Percentiles rank a stretch among this genome's conserved stretches.
phyloP scores from a whole-genome alignment of 2,888 invertebrate species.

The Drosophila neoperkinsi region DNA sequence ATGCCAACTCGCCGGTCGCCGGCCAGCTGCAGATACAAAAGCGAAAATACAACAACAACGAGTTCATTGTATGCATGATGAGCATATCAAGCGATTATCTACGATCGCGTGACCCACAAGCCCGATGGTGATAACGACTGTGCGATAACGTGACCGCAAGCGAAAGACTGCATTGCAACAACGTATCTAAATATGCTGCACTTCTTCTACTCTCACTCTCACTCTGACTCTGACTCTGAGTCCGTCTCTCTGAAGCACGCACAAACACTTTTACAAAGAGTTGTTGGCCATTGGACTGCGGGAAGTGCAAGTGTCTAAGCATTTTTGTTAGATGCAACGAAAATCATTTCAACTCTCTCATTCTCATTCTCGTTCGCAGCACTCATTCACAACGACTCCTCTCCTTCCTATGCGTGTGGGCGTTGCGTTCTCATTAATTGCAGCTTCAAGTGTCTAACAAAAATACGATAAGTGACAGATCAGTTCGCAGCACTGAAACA shows the following conservation, averaged over 20 bases:
- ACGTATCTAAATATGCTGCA: not conserved
- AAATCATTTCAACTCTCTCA: not conserved
- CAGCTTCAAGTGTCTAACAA: slow-evolving; percentile 8
- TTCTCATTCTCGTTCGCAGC: not conserved
- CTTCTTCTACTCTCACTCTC: not conserved
- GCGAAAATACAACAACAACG: not conserved
- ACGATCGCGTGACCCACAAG: slow-evolving; percentile 6
- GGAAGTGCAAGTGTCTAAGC: not conserved
- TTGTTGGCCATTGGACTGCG: not conserved
- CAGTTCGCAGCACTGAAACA: slow-evolving; percentile 6
- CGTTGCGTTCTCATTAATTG: not conserved
- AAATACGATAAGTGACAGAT: slow-evolving; percentile 24
- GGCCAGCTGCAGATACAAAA: not conserved
- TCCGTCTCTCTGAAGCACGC: not conserved
- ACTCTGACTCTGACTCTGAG: not conserved
- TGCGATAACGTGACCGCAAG: not conserved
- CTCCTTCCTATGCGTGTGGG: not conserved
- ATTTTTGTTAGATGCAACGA: not conserved
- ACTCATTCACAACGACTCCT: not conserved
- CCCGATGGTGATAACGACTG: slow-evolving; percentile 20
- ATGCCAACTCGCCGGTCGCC: not conserved
- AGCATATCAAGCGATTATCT: not conserved
- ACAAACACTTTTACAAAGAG: not conserved
- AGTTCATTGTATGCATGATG: not conserved
- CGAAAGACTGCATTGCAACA: not conserved